A percentile compares a stretch with the other conserved stretches of the same genome.
These are phyloP conservation scores for Rhinogobio ventralis DNA, from an alignment of 2,797 vertebrate species.

Conservation along the genomic window DNA sequence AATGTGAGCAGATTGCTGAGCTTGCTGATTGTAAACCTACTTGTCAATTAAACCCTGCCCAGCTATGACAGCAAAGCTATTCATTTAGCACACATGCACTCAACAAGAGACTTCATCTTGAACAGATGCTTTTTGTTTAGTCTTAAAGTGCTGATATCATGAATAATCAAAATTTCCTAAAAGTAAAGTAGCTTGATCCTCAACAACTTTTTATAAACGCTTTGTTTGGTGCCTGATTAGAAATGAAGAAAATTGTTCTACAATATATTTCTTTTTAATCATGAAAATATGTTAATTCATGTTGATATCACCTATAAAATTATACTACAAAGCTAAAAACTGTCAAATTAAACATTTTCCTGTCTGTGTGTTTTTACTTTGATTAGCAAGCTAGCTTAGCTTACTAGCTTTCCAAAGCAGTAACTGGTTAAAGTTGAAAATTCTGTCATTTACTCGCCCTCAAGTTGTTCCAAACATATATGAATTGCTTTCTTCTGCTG, in stretches of 20 bases:
- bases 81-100: not conserved
- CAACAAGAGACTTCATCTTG: not conserved
- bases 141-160: not conserved
- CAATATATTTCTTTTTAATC: not conserved
- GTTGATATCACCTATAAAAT: too few relatives aligned
- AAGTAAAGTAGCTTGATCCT: not conserved
- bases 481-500: too few relatives aligned
- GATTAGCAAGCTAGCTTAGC: not conserved
- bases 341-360: not conserved
- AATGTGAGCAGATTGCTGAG: not conserved
- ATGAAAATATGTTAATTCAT: not conserved
- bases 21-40: not conserved
- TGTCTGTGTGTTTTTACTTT: not conserved
- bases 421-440: too few relatives aligned
- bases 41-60: not conserved
- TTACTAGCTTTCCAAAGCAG: too few relatives aligned
- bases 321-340: too few relatives aligned
- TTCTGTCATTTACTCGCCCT: too few relatives aligned
- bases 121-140: not conserved
- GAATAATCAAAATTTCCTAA: not conserved
- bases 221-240: not conserved
- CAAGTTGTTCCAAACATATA: too few relatives aligned
- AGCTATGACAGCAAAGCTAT: not conserved
- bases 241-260: not conserved
- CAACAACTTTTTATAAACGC: not conserved